Evolutionary conservation across 92 coral and sea anemone species (phyloP).

Genomic region (Galaxea fascicularis): DNA sequence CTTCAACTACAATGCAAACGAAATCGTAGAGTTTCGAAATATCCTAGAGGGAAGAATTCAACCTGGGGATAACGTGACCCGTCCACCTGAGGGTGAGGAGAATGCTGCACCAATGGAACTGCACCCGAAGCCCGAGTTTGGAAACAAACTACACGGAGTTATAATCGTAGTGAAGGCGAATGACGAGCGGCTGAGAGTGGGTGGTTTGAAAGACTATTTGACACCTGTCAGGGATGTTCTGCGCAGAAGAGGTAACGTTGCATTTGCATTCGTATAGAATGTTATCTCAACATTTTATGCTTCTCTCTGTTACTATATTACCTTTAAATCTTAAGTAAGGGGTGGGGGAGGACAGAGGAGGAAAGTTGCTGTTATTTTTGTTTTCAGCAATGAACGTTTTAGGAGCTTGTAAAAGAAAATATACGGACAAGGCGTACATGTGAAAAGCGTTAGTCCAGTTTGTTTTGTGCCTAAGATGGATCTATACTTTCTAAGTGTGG

Average conservation of each 20-base stretch:
- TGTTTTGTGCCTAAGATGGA: background rate
- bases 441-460: background rate
- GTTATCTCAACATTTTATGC: too few relatives aligned
- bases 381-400: too few relatives aligned
- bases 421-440: background rate
- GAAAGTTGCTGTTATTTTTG: too few relatives aligned
- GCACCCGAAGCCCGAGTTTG: constrained; percentile 13
- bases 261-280: too few relatives aligned
- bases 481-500: too few relatives aligned
- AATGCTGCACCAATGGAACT: background rate
- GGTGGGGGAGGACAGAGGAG: too few relatives aligned
- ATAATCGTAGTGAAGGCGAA: constrained; percentile 70
- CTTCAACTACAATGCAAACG: constrained; percentile 52
- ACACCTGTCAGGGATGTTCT: constrained; percentile 63
- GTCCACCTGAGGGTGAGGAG: background rate
- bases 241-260: constrained; percentile 38
- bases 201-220: constrained; percentile 44
- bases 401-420: background rate
- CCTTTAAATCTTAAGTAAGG: too few relatives aligned
- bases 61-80: constrained; percentile 56
- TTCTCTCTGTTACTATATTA: too few relatives aligned
- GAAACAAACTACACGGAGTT: constrained; percentile 62
- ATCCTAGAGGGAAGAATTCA: constrained; percentile 53
- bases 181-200: constrained; percentile 61
- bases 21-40: constrained; percentile 58